These are phyloP conservation scores for Macquaria australasica DNA, from an alignment of 2,113 vertebrate genomes.

Conservation along the genomic window DNA sequence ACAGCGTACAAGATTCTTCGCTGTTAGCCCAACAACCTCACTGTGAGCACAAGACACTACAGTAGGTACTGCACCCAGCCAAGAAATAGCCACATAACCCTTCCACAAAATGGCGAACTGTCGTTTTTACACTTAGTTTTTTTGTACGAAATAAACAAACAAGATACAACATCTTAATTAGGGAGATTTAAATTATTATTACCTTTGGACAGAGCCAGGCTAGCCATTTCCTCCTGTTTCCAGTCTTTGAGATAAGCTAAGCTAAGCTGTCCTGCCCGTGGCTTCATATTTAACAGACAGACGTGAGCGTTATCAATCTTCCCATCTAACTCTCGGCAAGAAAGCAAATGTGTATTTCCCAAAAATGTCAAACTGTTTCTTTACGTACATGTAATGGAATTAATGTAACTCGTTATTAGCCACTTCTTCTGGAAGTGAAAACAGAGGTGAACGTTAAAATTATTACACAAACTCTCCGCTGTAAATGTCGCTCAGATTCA, in stretches of 20 bases:
- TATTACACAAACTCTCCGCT: too few relatives aligned
- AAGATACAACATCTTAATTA: not conserved
- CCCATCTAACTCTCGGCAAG: not conserved
- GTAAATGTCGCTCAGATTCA: not conserved
- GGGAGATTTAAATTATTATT: not conserved
- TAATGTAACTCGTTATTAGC: not conserved
- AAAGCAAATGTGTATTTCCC: not conserved
- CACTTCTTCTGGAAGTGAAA: too few relatives aligned
- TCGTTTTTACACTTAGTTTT: not conserved
- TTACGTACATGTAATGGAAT: not conserved
- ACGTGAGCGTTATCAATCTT: too few relatives aligned
- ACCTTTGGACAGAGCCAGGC: not conserved
- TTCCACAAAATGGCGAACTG: not conserved
- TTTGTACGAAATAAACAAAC: not conserved
- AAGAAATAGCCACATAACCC: not conserved
- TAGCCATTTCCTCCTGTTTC: not conserved
- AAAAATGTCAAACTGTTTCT: not conserved
- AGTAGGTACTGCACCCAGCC: not conserved
- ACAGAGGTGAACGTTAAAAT: too few relatives aligned
- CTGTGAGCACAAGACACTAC: not conserved
- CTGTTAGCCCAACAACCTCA: not conserved
- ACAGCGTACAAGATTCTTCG: rapidly evolving
- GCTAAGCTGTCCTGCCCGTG: not conserved
- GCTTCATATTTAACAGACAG: not conserved
- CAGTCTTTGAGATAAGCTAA: not conserved